These are phyloP conservation scores for Selenia dentaria DNA, from an alignment of 2,888 invertebrate species.

Conservation along the genomic window DNA sequence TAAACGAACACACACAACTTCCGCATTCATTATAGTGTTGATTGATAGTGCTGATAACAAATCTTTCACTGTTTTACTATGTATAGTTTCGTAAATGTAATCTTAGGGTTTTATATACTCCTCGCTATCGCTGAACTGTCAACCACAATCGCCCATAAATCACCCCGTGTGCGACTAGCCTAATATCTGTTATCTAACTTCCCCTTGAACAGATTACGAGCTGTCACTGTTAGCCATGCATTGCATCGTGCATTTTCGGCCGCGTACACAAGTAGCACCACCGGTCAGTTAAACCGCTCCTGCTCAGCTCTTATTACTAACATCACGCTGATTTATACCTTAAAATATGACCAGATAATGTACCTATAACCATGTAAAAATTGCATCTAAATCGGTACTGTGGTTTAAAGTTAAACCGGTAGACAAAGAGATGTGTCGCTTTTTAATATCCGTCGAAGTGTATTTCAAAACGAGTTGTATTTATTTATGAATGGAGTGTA, in stretches of 20 bases:
- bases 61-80: too few relatives aligned
- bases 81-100: neutral
- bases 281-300: neutral
- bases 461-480: neutral
- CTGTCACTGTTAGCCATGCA: constrained; percentile 32
- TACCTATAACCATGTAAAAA: neutral
- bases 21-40: too few relatives aligned
- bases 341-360: neutral
- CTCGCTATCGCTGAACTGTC: neutral
- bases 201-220: constrained; percentile 54
- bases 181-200: constrained; percentile 48
- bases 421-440: neutral
- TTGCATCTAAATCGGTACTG: neutral
- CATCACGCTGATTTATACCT: neutral
- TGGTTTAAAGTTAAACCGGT: neutral
- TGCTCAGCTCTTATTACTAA: neutral
- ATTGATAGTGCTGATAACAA: too few relatives aligned
- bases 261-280: neutral
- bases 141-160: constrained; percentile 1
- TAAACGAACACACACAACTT: too few relatives aligned
- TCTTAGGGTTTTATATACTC: too few relatives aligned
- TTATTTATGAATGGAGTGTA: constrained; percentile 22
- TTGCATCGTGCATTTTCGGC: constrained; percentile 25
- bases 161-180: constrained; percentile 11
- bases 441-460: neutral